phyloP scores from a whole-genome alignment of 2,113 vertebrate species.

The Callochromis pleurospilus region DNA sequence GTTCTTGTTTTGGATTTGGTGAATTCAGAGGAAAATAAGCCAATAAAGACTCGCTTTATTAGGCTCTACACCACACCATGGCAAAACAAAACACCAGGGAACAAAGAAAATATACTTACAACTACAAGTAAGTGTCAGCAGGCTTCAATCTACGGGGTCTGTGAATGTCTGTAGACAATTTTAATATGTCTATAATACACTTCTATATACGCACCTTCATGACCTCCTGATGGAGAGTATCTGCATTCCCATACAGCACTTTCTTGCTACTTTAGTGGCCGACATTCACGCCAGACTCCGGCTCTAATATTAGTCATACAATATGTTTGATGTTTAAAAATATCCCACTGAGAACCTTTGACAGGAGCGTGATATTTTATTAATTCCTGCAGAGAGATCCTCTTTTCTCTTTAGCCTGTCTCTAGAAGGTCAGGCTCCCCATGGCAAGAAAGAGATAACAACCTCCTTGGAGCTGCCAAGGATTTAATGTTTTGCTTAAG shows the following conservation, averaged over 20 bases:
- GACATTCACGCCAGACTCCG: not conserved
- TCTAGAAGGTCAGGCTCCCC: not conserved
- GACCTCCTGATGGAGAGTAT: not conserved
- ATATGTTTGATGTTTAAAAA: not conserved
- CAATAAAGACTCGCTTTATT: not conserved
- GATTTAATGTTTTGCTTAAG: not conserved
- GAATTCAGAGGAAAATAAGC: not conserved
- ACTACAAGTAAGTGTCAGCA: not conserved
- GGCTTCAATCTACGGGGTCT: not conserved
- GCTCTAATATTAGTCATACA: not conserved
- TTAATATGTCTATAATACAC: not conserved
- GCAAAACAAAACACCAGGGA: not conserved
- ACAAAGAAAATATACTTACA: not conserved
- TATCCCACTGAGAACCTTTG: not conserved
- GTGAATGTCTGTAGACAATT: not conserved
- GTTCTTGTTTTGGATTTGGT: not conserved
- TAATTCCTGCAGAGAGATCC: constrained; percentile 3
- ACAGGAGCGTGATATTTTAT: not conserved
- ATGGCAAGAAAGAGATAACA: not conserved
- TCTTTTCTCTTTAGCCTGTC: not conserved
- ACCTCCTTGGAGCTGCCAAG: not conserved
- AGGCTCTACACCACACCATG: not conserved
- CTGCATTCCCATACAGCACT: not conserved
- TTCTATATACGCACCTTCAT: not conserved
- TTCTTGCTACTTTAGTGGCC: not conserved